These are phyloP conservation scores for Zoanthus solanderi DNA, from an alignment of 92 coral and sea anemone species.

Conservation along the genomic window DNA sequence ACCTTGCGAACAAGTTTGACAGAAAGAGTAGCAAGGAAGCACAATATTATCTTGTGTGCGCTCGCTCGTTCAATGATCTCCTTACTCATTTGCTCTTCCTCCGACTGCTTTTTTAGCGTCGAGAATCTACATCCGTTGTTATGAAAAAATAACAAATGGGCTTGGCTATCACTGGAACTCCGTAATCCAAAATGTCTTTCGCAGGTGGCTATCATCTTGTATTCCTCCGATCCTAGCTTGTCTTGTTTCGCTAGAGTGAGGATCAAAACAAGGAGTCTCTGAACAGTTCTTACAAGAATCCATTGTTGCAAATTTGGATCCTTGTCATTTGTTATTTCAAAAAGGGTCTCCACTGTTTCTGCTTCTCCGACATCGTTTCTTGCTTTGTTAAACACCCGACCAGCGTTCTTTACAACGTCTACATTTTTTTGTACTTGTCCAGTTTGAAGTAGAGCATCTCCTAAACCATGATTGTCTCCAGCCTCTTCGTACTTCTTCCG, in stretches of 20 bases:
- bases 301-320: conserved; percentile 32
- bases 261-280: conserved; percentile 64
- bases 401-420: conserved; percentile 63
- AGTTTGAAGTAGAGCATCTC: conserved; percentile 70
- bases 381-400: conserved; percentile 62
- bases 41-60: neutral
- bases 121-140: conserved; percentile 24
- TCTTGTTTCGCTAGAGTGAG: conserved; percentile 60
- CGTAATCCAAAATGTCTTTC: conserved; percentile 30
- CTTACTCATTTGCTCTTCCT: neutral
- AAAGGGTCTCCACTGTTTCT: conserved; percentile 69
- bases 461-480: conserved; percentile 72
- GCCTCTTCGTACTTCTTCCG: conserved; percentile 65
- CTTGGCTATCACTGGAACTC: conserved; percentile 21
- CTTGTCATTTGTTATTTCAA: conserved; percentile 46
- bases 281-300: conserved; percentile 67
- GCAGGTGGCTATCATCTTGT: conserved; percentile 34
- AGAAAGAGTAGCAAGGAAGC: conserved; percentile 14
- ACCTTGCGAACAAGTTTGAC: conserved; percentile 7
- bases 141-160: neutral
- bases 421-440: conserved; percentile 57
- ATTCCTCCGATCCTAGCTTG: conserved; percentile 46
- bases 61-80: neutral
- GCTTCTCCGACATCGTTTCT: conserved; percentile 77
- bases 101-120: neutral